Conservation (phyloP, 2,888 invertebrate genomes). For the Oxycera nigricornis region DNA sequence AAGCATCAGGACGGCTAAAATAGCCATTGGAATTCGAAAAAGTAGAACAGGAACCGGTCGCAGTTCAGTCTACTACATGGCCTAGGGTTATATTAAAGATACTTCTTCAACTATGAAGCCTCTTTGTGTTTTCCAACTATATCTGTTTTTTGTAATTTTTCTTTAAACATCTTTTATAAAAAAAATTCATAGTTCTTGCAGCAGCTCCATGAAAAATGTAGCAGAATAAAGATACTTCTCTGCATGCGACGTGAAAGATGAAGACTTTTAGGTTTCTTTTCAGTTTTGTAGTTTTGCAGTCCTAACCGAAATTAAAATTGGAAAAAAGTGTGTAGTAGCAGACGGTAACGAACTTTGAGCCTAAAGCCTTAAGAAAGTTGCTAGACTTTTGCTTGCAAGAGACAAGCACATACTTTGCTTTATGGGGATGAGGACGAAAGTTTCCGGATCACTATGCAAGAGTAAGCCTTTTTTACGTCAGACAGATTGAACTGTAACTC, state of each 20-base stretch:
- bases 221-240: neutral
- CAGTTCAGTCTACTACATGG: neutral
- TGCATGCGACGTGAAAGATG: neutral
- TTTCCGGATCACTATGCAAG: too few species aligned
- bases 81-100: constrained; percentile 11
- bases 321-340: neutral
- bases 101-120: constrained; percentile 24
- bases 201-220: neutral
- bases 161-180: constrained; percentile 5
- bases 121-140: constrained; percentile 7
- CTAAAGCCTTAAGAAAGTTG: neutral
- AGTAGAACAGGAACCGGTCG: constrained; percentile 5
- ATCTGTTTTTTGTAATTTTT: neutral
- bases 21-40: neutral
- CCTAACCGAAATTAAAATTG: neutral
- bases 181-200: neutral
- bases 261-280: neutral
- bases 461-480: too few species aligned
- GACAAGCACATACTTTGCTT: too few species aligned
- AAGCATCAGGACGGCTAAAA: neutral
- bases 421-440: too few species aligned
- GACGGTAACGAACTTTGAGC: neutral
- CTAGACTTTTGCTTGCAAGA: too few species aligned
- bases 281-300: neutral
- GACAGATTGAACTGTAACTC: too few species aligned